Base-by-base conservation (phyloP, 2,888 invertebrate genomes). In the Drosophila subquinaria region DNA sequence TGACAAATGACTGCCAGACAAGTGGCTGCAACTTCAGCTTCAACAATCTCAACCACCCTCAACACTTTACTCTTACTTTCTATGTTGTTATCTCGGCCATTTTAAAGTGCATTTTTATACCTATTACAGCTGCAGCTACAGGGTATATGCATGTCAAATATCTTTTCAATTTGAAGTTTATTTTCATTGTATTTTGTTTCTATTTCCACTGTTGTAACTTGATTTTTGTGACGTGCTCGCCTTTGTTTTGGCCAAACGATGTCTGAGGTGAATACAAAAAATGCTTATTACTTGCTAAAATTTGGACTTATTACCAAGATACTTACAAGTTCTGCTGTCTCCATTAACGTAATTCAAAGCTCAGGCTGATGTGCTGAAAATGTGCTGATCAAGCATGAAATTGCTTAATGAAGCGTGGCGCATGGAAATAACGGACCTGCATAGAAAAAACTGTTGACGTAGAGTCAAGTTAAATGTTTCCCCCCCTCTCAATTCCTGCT, bases 381-480 rank as follows among this genome's bases (percentile, higher is more conserved):
- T 72, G 65, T 73, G 84, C 89, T 84, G 84, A 87, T 84, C 74
- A 73, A 72, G 84, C 87, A 82, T 72, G 61, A 84, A 88, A 76
- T 68, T 86, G 84, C 65, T 60, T 73, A 81, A 87, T 84, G 69
- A 78, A 83, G 87, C 87, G 84, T 86, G 84, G 89, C 73, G 51
- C 57, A 83, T 77, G 77, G 59, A 80, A 69, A 74, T 74, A 88
- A 79, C 82, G 88, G 88, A 69, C 50, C 64, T 59, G 80, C 82
- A 68, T 45, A 20, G 56, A n/a, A 53, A 23, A 27, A 63, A 59
- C 75, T 63, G 76, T 79, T 66, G 51, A 63, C 63, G 61, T 67
- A 43, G 55, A 47, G 55, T 65, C 73, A 51, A 66, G 57, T 53
- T 63, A 48, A 36, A n/a, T 20, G 33, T n/a, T n/a, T n/a, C n/a